Percentiles rank a stretch among this genome's conserved stretches.
Conservation (phyloP, 2,888 invertebrate species). For the Synanthedon andrenaeformis region DNA sequence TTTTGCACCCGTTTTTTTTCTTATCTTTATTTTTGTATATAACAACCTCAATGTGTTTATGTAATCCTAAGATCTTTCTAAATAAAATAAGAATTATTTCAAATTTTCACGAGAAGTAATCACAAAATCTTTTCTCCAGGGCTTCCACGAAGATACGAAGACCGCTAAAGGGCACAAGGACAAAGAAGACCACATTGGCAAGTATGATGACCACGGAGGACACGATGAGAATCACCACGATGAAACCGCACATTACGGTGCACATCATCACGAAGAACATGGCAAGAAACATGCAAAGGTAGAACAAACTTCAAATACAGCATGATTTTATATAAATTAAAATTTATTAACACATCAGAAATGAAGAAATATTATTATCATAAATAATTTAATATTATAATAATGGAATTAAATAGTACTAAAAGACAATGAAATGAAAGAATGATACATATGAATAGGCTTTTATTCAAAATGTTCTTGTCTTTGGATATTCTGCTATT, state of each 20-base stretch:
- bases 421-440: no score
- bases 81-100: background rate
- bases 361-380: no score
- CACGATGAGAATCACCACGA: constrained; percentile 73
- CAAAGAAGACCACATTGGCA: constrained; percentile 73
- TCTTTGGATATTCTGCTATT: no score
- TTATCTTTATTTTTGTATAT: no score
- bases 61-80: background rate
- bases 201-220: constrained; percentile 74
- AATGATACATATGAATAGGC: no score
- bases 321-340: no score
- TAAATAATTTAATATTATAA: no score
- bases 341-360: no score
- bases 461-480: no score
- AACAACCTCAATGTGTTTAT: no score
- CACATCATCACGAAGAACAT: constrained; percentile 75
- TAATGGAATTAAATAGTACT: no score
- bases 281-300: constrained; percentile 74
- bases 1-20: no score
- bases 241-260: constrained; percentile 74
- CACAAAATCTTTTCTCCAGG: constrained; percentile 21
- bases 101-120: background rate
- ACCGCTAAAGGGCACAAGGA: constrained; percentile 77
- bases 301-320: constrained; percentile 3
- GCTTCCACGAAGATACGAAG: constrained; percentile 73